Evolutionary conservation across 2,888 invertebrate species (phyloP).

Genomic region (Adela reaumurella): DNA sequence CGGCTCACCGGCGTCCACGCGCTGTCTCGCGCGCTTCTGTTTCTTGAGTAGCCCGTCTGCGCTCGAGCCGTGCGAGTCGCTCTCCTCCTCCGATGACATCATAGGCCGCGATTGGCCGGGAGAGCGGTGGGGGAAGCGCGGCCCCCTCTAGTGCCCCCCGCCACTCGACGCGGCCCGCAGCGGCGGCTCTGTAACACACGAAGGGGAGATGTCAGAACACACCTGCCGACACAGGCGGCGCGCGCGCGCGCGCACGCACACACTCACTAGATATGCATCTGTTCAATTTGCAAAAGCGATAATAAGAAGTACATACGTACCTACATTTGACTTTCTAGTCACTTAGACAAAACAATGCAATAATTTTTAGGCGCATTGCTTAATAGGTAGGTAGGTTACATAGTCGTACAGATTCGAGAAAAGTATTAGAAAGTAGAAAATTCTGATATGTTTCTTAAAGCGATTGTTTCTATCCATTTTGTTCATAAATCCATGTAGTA

Average conservation of each 20-base stretch:
- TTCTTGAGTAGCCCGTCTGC: conserved; percentile 90
- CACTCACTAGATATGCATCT: not conserved
- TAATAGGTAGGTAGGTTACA: no score
- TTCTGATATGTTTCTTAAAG: no score
- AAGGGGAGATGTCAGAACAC: conserved; percentile 40
- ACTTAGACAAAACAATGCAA: no score
- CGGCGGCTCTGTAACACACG: conserved; percentile 49
- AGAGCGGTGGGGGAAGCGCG: conserved; percentile 54
- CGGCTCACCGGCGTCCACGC: conserved; percentile 94
- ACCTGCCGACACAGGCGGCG: conserved; percentile 29
- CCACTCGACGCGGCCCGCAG: conserved; percentile 50
- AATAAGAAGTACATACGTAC: no score
- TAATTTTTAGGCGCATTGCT: no score
- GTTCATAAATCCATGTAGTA: no score
- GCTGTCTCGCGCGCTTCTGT: conserved; percentile 91
- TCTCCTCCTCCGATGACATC: conserved; percentile 97
- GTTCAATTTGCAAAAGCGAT: no score
- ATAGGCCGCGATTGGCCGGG: conserved; percentile 83
- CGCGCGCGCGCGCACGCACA: conserved; percentile 6
- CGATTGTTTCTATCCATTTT: no score
- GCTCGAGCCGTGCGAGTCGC: conserved; percentile 90
- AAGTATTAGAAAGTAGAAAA: no score
- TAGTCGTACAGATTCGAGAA: no score
- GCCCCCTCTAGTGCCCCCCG: conserved; percentile 25
- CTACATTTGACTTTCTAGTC: no score